Evolutionary conservation across 2,113 vertebrate species (phyloP).

Genomic region (Scomber scombrus): DNA sequence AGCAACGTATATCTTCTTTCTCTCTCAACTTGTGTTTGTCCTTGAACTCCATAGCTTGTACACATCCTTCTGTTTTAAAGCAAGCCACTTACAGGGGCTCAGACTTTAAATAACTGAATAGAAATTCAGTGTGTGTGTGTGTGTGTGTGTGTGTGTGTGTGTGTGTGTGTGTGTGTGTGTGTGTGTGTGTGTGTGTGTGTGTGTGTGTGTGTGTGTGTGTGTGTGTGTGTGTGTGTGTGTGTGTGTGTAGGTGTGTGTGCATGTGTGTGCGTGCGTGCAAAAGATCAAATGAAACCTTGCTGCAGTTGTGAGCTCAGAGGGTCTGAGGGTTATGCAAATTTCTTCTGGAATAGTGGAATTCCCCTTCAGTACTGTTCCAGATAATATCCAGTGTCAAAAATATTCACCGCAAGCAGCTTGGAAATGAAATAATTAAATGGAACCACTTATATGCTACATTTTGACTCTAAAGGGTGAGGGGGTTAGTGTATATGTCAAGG

Average conservation of each 20-base stretch:
- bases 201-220: conserved; percentile 1
- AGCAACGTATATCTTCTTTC: conserved; percentile 4
- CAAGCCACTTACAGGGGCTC: conserved; percentile 28
- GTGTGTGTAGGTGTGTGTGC: background rate
- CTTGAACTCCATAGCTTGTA: conserved; percentile 12
- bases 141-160: conserved; percentile 2
- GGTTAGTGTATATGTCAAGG: conserved; percentile 51
- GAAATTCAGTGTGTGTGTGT: conserved; percentile 19
- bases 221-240: background rate
- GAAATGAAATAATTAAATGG: conserved; percentile 66
- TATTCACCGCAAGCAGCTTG: conserved; percentile 46
- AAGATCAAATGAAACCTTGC: conserved; percentile 65
- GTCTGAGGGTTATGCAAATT: conserved; percentile 63
- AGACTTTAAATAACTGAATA: conserved; percentile 41
- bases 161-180: too few relatives aligned
- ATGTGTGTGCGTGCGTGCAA: conserved; percentile 16
- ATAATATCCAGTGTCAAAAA: conserved; percentile 59
- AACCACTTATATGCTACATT: conserved; percentile 40
- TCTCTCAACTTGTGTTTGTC: conserved; percentile 3
- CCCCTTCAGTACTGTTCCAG: conserved; percentile 49
- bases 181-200: background rate
- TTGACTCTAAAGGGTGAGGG: conserved; percentile 41
- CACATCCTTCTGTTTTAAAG: conserved; percentile 32
- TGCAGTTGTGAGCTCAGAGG: conserved; percentile 42
- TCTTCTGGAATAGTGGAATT: conserved; percentile 56